These are phyloP conservation scores for Theristicus caerulescens DNA, from an alignment of 2,113 vertebrate genomes.

Conservation along the genomic window DNA sequence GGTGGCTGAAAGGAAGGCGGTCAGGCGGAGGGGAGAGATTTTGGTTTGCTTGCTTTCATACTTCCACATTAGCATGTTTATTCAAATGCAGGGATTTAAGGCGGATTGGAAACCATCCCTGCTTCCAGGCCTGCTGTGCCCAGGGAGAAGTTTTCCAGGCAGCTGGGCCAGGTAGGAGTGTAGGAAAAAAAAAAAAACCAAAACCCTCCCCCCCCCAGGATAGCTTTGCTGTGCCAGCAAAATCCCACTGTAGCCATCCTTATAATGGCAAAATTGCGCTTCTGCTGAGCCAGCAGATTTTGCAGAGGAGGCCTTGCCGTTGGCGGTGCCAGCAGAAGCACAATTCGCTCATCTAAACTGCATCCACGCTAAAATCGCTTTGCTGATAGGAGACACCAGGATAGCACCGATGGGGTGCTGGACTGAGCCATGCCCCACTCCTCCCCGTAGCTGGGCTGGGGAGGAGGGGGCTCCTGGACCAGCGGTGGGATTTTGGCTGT, in stretches of 20 bases:
- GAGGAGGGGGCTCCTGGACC: rapidly evolving
- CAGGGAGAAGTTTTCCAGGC: slow-evolving; percentile 4
- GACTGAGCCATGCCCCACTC: rapidly evolving
- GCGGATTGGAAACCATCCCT: neutral
- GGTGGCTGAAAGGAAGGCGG: neutral
- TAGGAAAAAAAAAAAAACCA: neutral
- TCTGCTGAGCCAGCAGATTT: slow-evolving; percentile 50
- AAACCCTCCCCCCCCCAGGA: neutral
- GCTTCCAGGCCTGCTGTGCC: neutral
- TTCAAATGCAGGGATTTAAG: slow-evolving; percentile 21
- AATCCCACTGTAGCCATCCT: slow-evolving; percentile 28
- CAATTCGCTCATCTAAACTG: neutral
- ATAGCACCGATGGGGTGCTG: rapidly evolving
- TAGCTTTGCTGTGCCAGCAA: slow-evolving; percentile 39
- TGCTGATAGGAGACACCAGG: rapidly evolving
- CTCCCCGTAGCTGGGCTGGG: rapidly evolving
- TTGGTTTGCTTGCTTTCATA: neutral
- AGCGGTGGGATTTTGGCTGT: neutral
- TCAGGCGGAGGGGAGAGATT: neutral
- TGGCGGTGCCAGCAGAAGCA: slow-evolving; percentile 15
- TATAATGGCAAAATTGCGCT: slow-evolving; percentile 53
- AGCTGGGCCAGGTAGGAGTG: neutral
- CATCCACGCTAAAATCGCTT: neutral
- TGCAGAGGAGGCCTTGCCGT: slow-evolving; percentile 15
- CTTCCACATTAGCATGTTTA: neutral